Conservation (phyloP, 2,797 vertebrate species). For the Sebastes paucispinis region DNA sequence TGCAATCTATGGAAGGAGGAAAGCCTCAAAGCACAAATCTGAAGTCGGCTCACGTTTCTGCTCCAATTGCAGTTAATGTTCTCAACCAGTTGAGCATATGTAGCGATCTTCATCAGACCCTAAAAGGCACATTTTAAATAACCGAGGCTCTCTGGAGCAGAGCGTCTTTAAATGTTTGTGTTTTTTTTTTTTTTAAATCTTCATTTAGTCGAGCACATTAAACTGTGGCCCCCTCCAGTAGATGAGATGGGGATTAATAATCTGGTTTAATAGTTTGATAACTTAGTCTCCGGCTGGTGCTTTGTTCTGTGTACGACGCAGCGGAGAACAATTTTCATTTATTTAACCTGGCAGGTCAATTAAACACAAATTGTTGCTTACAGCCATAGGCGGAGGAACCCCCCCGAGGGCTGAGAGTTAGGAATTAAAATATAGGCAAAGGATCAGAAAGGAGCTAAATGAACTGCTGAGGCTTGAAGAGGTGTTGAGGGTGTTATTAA, state of each 20-base stretch:
- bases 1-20: neutral
- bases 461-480: neutral
- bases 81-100: neutral
- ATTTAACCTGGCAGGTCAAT: slow-evolving; percentile 56
- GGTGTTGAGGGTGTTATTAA: neutral
- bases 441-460: neutral
- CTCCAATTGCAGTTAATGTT: slow-evolving; percentile 1
- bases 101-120: neutral
- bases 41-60: neutral
- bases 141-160: neutral
- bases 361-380: slow-evolving; percentile 30
- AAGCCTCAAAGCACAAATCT: neutral
- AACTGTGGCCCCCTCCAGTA: slow-evolving; percentile 2
- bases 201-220: slow-evolving; percentile 20
- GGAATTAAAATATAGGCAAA: slow-evolving; percentile 27
- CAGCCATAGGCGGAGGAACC: neutral
- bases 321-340: slow-evolving; percentile 43
- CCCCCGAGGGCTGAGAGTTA: neutral
- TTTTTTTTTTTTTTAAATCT: neutral
- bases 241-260: slow-evolving; percentile 36
- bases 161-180: neutral
- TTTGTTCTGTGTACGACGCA: slow-evolving; percentile 10
- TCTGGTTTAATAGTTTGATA: slow-evolving; percentile 21
- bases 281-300: neutral
- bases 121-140: neutral